Base-by-base conservation (phyloP, 1,140 invertebrate species). In the Psilanteris sp. region DNA sequence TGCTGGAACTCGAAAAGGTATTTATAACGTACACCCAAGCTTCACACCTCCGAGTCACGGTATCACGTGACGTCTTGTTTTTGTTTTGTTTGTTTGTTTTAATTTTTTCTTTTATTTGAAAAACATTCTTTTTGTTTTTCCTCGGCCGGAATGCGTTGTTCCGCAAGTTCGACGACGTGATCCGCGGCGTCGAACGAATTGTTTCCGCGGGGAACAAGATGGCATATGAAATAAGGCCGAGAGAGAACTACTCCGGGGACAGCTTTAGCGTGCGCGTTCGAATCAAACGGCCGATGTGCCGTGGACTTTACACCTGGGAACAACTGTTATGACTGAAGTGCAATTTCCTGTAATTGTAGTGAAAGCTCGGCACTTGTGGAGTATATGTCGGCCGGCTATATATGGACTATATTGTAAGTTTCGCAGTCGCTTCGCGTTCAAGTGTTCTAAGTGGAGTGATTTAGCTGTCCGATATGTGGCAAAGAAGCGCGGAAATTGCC, bases 1-100 rank as follows among this genome's bases (percentile, higher is more conserved):
- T 99, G 89, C 93, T 99, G 92, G 98, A 99, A 92, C 94, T 99
- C 91, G 98, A 99, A 98, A 99, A 99, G 95, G 98, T 99, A 92
- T 91, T 64, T 73, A 73, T 73, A 16, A 52, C 15, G 18, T 18
- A 44, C 37, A 59, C 8, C 50, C 31, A 59, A 64, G 66, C 27
- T 66, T 66, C 59, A 59, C 70, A 59, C 70, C 59, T n/a, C 66
- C 44, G 44, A 55, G 11, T n/a, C 48, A 26, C 18, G 15, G 41
- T 71, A 71, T 66, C 70, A 44, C 70, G 55, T 68, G 48, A 59
- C 59, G 52, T 13, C 10, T 0, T 15, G 13, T 57, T 39, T 59
- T n/a, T n/a, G n/a, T n/a, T n/a, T n/a, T n/a, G n/a, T n/a, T n/a
- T n/a, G n/a, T n/a, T n/a, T n/a, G n/a, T n/a, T n/a, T n/a, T n/a